Evolutionary conservation across 1,140 invertebrate genomes (phyloP), one percentile per base, ranked within the genome.

Genomic region (Pogonomyrmex barbatus): DNA sequence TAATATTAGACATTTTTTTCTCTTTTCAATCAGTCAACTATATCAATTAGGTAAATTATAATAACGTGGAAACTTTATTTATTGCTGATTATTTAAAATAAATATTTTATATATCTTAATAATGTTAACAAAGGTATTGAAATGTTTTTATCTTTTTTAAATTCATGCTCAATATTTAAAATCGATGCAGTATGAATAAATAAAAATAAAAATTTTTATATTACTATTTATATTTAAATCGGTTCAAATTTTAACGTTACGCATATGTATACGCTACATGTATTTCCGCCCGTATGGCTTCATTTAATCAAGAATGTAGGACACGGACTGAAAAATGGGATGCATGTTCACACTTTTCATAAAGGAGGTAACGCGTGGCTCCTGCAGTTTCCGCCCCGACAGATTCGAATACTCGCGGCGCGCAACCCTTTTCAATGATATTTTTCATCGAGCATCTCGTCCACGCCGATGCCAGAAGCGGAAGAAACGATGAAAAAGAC

Each of bases 401-500:
- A 50, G 68, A 73, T 83, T n/a, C 79, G 79, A 83, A 83, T 83
- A 60, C 68, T 50, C 42, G 42, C 17, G 52, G 79, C 54, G 33
- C 56, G 24, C 68, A 83, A 75, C 10, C 54, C 68, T 36, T 83
- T 50, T 85, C 63, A 84, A 85, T 79, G 76, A 75, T 81, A 68
- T 84, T 88, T 85, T 78, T 42, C 73, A 79, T 54, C 73, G 50
- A 30, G 12, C 58, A 39, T 50, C 52, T 58, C 71, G 68, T 83
- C 82, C 52, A 63, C 71, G 65, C 79, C 54, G 60, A 76, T 42
- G 42, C 58, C 68, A 65, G 42, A 56, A 56, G 68, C 60, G n/a
- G 50, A 58, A 78, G 87, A 86, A 89, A 81, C 83, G 83, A 71
- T 89, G 83, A 71, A 89, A 89, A 89, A 88, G 83, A 86, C 87